Evolutionary conservation across 2,797 vertebrate genomes (phyloP).

Genomic region (Ptychadena robeensis): DNA sequence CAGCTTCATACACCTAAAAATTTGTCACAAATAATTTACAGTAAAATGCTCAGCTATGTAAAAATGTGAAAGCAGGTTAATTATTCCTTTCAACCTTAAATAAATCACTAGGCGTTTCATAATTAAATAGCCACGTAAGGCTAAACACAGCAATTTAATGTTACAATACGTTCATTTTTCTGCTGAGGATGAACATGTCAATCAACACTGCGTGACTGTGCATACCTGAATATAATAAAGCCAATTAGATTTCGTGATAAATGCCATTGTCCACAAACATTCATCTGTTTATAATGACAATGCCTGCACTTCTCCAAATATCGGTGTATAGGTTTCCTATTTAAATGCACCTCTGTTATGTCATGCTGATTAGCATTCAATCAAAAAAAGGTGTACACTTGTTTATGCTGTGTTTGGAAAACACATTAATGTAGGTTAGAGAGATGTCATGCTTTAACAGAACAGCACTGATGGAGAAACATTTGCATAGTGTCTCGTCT

Average conservation of each 20-base stretch:
- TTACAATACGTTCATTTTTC: neutral
- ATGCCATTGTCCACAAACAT: neutral
- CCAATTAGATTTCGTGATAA: neutral
- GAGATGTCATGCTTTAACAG: constrained; percentile 21
- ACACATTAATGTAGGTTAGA: constrained; percentile 50
- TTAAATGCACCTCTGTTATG: constrained; percentile 20
- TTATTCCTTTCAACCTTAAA: neutral
- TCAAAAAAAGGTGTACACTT: constrained; percentile 8
- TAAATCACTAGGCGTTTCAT: neutral
- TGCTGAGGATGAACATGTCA: neutral
- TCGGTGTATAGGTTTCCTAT: constrained; percentile 9
- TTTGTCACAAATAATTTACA: neutral
- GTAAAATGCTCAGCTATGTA: neutral
- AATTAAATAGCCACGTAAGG: neutral
- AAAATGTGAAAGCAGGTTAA: neutral
- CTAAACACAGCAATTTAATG: neutral
- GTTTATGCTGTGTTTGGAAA: constrained; percentile 44
- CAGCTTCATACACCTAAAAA: neutral
- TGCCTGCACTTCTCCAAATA: neutral
- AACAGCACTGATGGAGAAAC: constrained; percentile 4
- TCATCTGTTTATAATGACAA: neutral
- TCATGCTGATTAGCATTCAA: neutral
- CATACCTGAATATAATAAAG: neutral
- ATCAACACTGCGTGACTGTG: neutral
- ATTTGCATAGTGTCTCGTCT: constrained; percentile 35